These are phyloP conservation scores for Spheniscus mendiculus DNA, from an alignment of 2,113 vertebrate species.

Conservation along the genomic window DNA sequence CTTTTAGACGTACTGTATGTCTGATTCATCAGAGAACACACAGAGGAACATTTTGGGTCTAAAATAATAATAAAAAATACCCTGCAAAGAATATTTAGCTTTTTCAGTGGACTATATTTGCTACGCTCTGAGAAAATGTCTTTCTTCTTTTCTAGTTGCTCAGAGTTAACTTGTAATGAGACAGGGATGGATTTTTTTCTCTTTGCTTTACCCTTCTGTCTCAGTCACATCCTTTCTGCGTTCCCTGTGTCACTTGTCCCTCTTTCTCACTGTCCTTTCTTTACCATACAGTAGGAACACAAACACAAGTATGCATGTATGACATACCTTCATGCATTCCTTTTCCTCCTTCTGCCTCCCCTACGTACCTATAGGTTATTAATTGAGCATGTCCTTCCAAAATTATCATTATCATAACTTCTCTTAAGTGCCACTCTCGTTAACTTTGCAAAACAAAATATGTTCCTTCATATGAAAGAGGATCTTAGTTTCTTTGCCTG, in stretches of 20 bases:
- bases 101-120: not conserved
- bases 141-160: not conserved
- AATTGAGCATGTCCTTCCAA: not conserved
- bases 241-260: not conserved
- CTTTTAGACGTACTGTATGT: not conserved
- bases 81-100: not conserved
- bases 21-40: not conserved
- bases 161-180: not conserved
- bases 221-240: not conserved
- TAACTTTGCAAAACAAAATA: not conserved
- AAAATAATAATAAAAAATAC: not conserved
- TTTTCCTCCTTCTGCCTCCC: not conserved
- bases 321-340: not conserved
- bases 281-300: not conserved
- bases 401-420: not conserved
- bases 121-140: not conserved
- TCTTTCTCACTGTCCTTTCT: not conserved
- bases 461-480: not conserved
- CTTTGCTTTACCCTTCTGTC: not conserved
- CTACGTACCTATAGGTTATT: not conserved
- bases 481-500: not conserved
- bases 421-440: not conserved
- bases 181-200: not conserved
- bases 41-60: not conserved
- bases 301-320: not conserved